Evolutionary conservation across 1,140 invertebrate species (phyloP), one percentile per base, ranked within the genome.

Genomic region (Bombus ignitus): DNA sequence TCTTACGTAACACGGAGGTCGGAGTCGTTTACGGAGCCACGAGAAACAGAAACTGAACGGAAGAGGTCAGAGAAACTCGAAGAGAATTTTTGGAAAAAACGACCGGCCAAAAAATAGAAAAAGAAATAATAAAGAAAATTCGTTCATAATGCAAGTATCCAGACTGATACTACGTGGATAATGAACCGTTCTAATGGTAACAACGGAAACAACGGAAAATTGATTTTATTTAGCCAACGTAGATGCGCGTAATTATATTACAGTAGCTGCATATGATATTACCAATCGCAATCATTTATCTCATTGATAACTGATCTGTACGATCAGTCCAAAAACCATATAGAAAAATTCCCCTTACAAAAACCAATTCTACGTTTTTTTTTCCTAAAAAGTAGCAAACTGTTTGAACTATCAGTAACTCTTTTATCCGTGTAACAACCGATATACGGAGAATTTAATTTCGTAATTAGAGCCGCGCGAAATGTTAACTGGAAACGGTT

Each of bases 51-150:
- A 59, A 25, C 39, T 13, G 39, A 47, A 32, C 39, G 18, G 5
- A 42, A 42, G 15, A 10, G 25, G 12, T 71, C 25, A 28, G 5
- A 39, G n/a, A 25, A 75, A 37, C 32, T n/a, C 15, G 22, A n/a
- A 37, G 66, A 28, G 35, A 53, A 80, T 18, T 53, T 53, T 53
- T 53, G 47, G 6, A 53, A 53, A 8, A 53, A 22, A 22, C 15
- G 37, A 65, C 68, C 71, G 83, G 89, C 71, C 18, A 70, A 73
- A 47, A 90, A 75, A 68, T 32, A 47, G 39, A n/a, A 22, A 47
- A 76, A 62, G 73, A 84, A 81, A 89, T 88, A 80, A 83, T 83
- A 81, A 87, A 59, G 81, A 87, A 89, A 90, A 83, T 88, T 70
- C 72, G 47, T 77, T 78, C 42, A 22, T 88, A 83, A 86, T 89